phyloP scores from a whole-genome alignment of 2,888 invertebrate genomes.

The Polymixis flavicincta region DNA sequence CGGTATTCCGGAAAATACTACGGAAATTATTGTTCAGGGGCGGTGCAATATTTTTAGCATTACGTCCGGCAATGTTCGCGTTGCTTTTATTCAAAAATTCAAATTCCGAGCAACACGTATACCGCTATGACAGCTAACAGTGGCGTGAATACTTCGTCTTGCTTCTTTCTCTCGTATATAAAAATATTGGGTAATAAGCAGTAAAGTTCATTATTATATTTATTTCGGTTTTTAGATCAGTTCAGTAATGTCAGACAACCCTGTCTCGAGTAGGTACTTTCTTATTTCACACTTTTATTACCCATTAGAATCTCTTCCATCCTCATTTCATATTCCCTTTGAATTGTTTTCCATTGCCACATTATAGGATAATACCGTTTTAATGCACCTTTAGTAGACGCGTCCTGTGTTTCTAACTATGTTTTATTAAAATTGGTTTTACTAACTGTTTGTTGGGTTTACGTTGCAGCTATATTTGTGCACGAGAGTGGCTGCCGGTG shows the following conservation, averaged over 20 bases:
- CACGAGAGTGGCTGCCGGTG: background rate
- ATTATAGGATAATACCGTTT: conserved; percentile 25
- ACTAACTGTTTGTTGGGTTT: conserved; percentile 21
- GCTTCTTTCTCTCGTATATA: background rate
- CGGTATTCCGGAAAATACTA: background rate
- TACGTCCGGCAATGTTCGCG: background rate
- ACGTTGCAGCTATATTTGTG: conserved; percentile 26
- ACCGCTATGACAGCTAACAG: background rate
- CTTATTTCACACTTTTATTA: conserved; percentile 40
- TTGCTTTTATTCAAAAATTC: background rate
- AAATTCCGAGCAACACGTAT: too few relatives aligned
- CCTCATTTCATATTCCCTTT: conserved; percentile 45
- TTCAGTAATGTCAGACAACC: background rate
- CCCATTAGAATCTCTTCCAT: conserved; percentile 33
- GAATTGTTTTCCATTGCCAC: conserved; percentile 30
- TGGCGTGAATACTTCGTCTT: too few relatives aligned
- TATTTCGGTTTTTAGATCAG: background rate
- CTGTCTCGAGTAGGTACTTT: background rate
- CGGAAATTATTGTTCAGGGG: background rate
- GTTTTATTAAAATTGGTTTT: conserved; percentile 43
- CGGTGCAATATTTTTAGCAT: background rate
- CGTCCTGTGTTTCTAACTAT: conserved; percentile 19
- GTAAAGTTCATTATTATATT: background rate
- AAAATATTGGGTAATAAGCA: background rate
- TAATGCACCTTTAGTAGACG: conserved; percentile 41